Evolutionary conservation across 2,888 invertebrate genomes (phyloP).

Genomic region (Nemapogon koenigi): DNA sequence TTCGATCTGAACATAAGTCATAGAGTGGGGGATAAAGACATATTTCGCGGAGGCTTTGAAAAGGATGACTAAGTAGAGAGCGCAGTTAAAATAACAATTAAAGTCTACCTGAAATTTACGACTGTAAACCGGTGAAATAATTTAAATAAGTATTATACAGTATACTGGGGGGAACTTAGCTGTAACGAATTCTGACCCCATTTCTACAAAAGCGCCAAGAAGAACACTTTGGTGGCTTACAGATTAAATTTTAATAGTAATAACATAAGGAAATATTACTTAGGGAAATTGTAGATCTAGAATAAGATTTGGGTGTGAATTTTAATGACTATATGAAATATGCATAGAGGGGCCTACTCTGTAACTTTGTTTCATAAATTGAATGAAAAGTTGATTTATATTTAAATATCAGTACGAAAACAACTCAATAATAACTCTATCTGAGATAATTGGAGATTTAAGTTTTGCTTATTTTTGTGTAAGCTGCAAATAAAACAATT

Average conservation of each 20-base stretch:
- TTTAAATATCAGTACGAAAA: too few relatives aligned
- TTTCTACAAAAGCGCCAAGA: not conserved
- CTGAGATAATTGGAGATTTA: too few relatives aligned
- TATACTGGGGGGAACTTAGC: not conserved
- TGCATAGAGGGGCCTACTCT: too few relatives aligned
- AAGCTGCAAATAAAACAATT: too few relatives aligned
- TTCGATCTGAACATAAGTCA: constrained; percentile 55
- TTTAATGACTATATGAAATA: constrained; percentile 1
- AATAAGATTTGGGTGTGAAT: not conserved
- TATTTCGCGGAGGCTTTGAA: constrained; percentile 47
- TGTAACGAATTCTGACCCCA: not conserved
- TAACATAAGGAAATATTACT: constrained; percentile 52
- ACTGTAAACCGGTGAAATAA: constrained; percentile 59
- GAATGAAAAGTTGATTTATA: too few relatives aligned
- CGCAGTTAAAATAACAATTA: constrained; percentile 66
- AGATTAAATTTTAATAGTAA: constrained; percentile 60
- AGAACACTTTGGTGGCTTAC: constrained; percentile 36
- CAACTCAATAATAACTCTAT: too few relatives aligned
- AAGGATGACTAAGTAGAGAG: constrained; percentile 50
- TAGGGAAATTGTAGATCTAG: constrained; percentile 46
- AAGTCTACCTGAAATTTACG: constrained; percentile 61
- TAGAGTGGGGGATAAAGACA: constrained; percentile 58
- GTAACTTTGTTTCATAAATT: too few relatives aligned
- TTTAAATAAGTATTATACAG: constrained; percentile 47
- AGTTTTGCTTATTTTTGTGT: too few relatives aligned